Percentiles rank a stretch among this genome's conserved stretches.
phyloP scores from a whole-genome alignment of 92 coral and sea anemone genomes.

The Porites cylindrica region DNA sequence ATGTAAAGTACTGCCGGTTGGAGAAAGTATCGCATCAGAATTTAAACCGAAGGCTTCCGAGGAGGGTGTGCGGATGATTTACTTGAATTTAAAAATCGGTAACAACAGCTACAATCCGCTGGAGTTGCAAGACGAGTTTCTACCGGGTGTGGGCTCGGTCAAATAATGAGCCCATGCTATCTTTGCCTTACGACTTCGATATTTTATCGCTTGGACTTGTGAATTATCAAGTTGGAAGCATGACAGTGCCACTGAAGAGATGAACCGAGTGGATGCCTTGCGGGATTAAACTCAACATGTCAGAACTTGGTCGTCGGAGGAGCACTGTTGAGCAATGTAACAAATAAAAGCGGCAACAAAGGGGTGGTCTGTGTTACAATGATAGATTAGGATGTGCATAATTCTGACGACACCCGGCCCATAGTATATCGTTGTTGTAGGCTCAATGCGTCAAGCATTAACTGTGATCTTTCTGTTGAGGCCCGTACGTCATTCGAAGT shows the following conservation, averaged over 20 bases:
- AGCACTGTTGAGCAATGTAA: conserved; percentile 19
- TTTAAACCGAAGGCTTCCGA: background rate
- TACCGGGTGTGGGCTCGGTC: conserved; percentile 16
- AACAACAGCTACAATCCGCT: background rate
- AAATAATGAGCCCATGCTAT: background rate
- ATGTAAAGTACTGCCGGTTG: background rate
- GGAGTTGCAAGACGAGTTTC: background rate
- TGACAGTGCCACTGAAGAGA: conserved; percentile 10
- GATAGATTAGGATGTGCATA: background rate
- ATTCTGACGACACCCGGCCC: too few relatives aligned
- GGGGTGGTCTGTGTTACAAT: conserved; percentile 21
- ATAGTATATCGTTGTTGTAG: background rate
- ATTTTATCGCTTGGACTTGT: conserved; percentile 17
- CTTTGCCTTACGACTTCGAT: conserved; percentile 17
- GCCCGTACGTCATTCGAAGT: background rate
- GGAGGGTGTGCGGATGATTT: background rate
- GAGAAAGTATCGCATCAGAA: background rate
- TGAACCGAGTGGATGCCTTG: conserved; percentile 29
- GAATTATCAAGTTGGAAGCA: background rate
- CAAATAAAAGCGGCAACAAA: background rate
- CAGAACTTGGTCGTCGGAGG: background rate
- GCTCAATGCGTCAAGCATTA: background rate
- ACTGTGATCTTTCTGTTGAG: background rate
- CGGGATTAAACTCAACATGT: conserved; percentile 2
- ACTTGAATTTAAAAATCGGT: background rate